phyloP scores from a whole-genome alignment of 2,113 vertebrate genomes.

The Theristicus caerulescens region DNA sequence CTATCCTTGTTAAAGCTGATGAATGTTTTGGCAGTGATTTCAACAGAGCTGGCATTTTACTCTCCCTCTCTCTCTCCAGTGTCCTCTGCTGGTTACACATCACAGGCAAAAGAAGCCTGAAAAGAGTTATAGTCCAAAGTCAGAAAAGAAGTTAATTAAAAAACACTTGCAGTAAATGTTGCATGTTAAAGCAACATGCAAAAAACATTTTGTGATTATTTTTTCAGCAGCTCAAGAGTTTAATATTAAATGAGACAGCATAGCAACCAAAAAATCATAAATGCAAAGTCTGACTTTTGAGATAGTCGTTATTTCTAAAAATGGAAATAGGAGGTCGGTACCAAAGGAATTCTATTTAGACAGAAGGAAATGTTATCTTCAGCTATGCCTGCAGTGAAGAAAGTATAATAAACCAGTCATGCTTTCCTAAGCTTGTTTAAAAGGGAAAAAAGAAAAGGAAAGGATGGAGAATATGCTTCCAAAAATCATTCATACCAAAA shows the following conservation, averaged over 20 bases:
- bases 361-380: slow-evolving; percentile 14
- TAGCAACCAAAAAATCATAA: neutral
- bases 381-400: neutral
- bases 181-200: neutral
- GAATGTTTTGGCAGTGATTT: neutral
- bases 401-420: slow-evolving; percentile 21
- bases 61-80: neutral
- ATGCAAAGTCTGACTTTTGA: neutral
- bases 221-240: neutral
- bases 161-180: neutral
- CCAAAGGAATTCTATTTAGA: slow-evolving; percentile 25
- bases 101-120: neutral
- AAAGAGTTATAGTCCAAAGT: neutral
- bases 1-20: neutral
- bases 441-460: neutral
- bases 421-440: slow-evolving; percentile 39
- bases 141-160: neutral
- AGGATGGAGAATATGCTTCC: neutral
- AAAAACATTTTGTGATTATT: neutral
- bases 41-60: neutral
- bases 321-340: neutral
- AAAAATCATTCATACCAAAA: slow-evolving; percentile 37
- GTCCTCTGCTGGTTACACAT: neutral
- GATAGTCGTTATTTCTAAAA: neutral
- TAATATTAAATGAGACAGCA: neutral